Evolutionary conservation across 2,113 vertebrate species (phyloP).

Genomic region (Mustela nigripes): DNA sequence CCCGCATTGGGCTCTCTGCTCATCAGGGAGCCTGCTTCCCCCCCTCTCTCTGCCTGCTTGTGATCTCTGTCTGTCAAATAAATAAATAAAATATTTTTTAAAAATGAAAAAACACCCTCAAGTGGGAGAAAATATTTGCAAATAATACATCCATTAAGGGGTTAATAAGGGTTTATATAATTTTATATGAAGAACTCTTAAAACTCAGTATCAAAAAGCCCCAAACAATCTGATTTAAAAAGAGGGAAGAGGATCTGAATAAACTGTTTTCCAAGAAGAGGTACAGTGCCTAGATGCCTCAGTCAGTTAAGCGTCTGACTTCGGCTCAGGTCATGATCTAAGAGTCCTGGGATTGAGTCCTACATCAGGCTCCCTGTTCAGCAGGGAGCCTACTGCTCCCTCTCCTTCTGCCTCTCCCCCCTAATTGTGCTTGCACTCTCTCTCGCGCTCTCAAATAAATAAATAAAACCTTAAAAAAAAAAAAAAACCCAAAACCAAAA

Average conservation of each 20-base stretch:
- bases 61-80: too few relatives aligned
- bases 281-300: neutral
- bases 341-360: neutral
- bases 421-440: too few relatives aligned
- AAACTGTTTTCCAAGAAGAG: neutral
- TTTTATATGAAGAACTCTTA: neutral
- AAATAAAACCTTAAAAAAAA: too few relatives aligned
- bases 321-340: neutral
- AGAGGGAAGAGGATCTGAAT: neutral
- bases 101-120: neutral
- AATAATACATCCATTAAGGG: neutral
- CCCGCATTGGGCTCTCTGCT: too few relatives aligned
- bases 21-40: too few relatives aligned
- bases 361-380: too few relatives aligned
- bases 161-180: neutral
- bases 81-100: too few relatives aligned
- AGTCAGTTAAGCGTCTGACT: neutral
- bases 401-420: too few relatives aligned
- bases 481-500: too few relatives aligned
- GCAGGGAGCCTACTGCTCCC: too few relatives aligned
- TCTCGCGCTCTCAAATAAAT: too few relatives aligned
- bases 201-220: neutral
- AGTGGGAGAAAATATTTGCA: neutral
- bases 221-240: neutral
- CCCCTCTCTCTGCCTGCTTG: too few relatives aligned